phyloP scores from a whole-genome alignment of 2,113 vertebrate genomes.

The Furnarius figulus region DNA sequence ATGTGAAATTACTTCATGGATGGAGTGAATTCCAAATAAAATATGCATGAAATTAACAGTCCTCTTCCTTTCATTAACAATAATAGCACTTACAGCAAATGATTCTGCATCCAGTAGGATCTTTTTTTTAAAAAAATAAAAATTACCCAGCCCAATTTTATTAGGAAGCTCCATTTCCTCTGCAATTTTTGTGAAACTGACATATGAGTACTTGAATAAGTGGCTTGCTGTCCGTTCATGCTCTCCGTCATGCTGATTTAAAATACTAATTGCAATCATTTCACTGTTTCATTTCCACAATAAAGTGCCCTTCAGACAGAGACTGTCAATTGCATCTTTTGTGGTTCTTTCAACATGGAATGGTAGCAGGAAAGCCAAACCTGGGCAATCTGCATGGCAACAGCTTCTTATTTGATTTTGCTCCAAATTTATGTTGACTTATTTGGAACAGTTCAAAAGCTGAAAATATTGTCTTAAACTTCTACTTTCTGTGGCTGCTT shows the following conservation, averaged over 20 bases:
- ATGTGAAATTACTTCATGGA: slow-evolving; percentile 11
- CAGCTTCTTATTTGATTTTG: background rate
- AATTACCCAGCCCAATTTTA: background rate
- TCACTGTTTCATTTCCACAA: background rate
- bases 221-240: background rate
- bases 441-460: background rate
- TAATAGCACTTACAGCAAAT: slow-evolving; percentile 13
- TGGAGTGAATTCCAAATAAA: slow-evolving; percentile 4
- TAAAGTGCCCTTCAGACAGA: background rate
- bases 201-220: background rate
- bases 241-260: background rate
- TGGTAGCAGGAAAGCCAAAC: background rate
- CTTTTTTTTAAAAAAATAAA: background rate
- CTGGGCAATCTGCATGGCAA: background rate
- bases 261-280: slow-evolving; percentile 11
- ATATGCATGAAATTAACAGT: slow-evolving; percentile 15
- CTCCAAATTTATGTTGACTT: background rate
- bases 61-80: slow-evolving; percentile 5
- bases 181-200: background rate
- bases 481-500: background rate
- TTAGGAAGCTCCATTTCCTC: background rate
- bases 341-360: background rate
- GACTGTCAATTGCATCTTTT: background rate
- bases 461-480: background rate
- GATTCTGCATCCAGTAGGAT: background rate